A percentile compares a stretch with the other conserved stretches of the same genome.
These are phyloP conservation scores for Microcebus griseorufus DNA, from an alignment of 2,113 vertebrate genomes.

Conservation along the genomic window DNA sequence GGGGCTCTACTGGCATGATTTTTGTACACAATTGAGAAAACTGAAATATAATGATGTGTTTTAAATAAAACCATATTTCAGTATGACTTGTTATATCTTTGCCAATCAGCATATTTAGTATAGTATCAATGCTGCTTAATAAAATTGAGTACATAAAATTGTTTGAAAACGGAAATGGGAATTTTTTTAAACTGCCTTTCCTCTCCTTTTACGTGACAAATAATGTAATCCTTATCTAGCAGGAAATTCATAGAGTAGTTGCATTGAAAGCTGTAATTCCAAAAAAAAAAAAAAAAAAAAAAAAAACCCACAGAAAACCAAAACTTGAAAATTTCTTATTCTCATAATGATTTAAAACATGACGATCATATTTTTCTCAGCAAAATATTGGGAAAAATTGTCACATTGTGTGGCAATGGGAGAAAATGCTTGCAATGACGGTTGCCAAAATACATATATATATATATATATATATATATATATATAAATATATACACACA, in stretches of 20 bases:
- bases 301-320: neutral
- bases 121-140: neutral
- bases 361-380: neutral
- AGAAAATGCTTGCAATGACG: neutral
- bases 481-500: rapidly evolving
- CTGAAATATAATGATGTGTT: neutral
- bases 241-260: neutral
- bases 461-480: too few species aligned
- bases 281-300: neutral
- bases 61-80: slow-evolving; percentile 38
- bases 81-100: neutral
- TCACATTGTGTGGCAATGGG: neutral
- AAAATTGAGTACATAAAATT: neutral
- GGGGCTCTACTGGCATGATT: neutral
- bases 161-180: neutral
- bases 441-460: neutral
- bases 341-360: neutral
- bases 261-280: neutral
- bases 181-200: neutral
- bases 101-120: neutral
- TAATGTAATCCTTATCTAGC: neutral
- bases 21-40: slow-evolving; percentile 8
- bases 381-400: neutral
- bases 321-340: neutral
- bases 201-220: neutral